Evolutionary conservation across 1,140 invertebrate species (phyloP).

Genomic region (Phthorimaea operculella): DNA sequence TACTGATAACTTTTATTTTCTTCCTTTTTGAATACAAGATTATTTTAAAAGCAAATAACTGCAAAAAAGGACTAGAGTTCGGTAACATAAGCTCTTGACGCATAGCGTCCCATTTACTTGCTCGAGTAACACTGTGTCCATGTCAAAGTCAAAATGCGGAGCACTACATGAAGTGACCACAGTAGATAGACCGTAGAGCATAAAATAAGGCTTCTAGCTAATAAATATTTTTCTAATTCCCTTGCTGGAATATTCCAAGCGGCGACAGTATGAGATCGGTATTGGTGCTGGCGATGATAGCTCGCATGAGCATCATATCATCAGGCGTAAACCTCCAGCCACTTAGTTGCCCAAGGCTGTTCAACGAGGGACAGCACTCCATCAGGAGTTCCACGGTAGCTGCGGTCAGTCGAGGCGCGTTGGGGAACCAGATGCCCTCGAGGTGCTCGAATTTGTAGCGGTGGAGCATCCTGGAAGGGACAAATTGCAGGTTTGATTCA

Average conservation of each 20-base stretch:
- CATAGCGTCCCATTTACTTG: no score
- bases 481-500: neutral
- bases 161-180: no score
- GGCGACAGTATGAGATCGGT: slow-evolving; percentile 69
- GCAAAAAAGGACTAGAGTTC: no score
- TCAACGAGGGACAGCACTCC: slow-evolving; percentile 72
- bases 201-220: neutral
- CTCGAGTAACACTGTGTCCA: no score
- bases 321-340: slow-evolving; percentile 73
- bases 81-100: no score
- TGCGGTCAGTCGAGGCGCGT: slow-evolving; percentile 69
- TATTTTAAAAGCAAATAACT: no score
- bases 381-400: slow-evolving; percentile 72
- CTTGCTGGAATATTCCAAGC: slow-evolving; percentile 64
- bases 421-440: slow-evolving; percentile 74
- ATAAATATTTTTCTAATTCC: slow-evolving; percentile 9
- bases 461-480: slow-evolving; percentile 64
- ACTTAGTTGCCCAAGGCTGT: slow-evolving; percentile 71
- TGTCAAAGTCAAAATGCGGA: no score
- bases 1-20: no score
- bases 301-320: slow-evolving; percentile 71
- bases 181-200: no score
- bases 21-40: no score
- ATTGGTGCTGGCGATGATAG: slow-evolving; percentile 72
- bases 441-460: slow-evolving; percentile 68